Evolutionary conservation across 2,888 invertebrate species (phyloP).

Genomic region (Amblyjoppa fuscipennis): DNA sequence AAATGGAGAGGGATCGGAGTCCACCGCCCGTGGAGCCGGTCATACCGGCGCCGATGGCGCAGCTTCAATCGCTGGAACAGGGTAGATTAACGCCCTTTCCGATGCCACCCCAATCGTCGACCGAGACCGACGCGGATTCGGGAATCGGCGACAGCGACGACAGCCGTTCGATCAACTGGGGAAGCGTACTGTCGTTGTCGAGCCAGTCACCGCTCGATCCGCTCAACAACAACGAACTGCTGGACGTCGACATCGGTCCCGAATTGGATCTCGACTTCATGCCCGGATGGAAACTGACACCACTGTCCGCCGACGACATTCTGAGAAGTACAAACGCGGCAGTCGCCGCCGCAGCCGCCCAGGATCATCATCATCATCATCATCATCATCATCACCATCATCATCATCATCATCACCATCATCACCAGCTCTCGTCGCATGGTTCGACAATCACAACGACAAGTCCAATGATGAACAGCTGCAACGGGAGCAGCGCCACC

Average conservation of each 20-base stretch:
- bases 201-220: conserved; percentile 95
- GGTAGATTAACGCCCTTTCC: conserved; percentile 84
- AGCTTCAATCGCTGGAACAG: conserved; percentile 84
- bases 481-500: conserved; percentile 71
- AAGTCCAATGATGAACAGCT: conserved; percentile 68
- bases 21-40: conserved; percentile 83
- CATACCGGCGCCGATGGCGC: conserved; percentile 84
- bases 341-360: conserved; percentile 72
- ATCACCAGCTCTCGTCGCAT: conserved; percentile 65
- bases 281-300: conserved; percentile 87
- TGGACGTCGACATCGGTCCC: conserved; percentile 88
- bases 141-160: conserved; percentile 90
- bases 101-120: conserved; percentile 85
- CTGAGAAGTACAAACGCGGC: conserved; percentile 83
- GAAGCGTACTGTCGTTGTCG: conserved; percentile 94
- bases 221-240: conserved; percentile 92
- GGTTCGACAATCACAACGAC: conserved; percentile 66
- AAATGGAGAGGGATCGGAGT: conserved; percentile 91
- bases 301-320: conserved; percentile 86
- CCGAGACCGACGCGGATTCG: conserved; percentile 91
- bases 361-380: conserved; percentile 70
- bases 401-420: conserved; percentile 68
- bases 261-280: conserved; percentile 89
- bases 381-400: conserved; percentile 64
- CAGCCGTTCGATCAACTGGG: conserved; percentile 95